Evolutionary conservation across 92 coral and sea anemone genomes (phyloP), one percentile per base, ranked within the genome.

Genomic region (Zoanthus sansibaricus): DNA sequence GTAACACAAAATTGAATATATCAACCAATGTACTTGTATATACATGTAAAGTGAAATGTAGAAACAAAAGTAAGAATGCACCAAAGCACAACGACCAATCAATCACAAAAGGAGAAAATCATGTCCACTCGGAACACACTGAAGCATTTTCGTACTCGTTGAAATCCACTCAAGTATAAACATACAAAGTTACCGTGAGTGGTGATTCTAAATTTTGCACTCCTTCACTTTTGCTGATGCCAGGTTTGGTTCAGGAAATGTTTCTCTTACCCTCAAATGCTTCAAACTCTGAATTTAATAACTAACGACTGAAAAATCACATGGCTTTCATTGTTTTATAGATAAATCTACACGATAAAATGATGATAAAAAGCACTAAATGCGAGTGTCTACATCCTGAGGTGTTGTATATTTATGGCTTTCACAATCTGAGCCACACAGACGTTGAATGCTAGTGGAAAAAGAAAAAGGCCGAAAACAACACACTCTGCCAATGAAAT

Each of bases 401-500:
- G n/a, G 91, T 87, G 30, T 48, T 82, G 62, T 80, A 69, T 64
- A 88, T 88, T 33, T 82, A 82, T 76, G 87, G 91, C 4, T 72
- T 88, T 44, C 83, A 88, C 83, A 88, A 88, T 62, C 77, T 88
- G 14, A 55, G 0, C 15, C 25, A 25, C 25, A 25, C 25, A 25
- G 25, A 25, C 25, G 25, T 25, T 25, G 25, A 25, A 25, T 25
- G 61, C 14, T 14, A 55, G 61, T 55, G 61, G 61, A 55, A 55
- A 54, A 82, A 79, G 44, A 25, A 75, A 66, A 88, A 88, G 74
- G 83, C 18, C n/a, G 18, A 74, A 58, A 44, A 72, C 79, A 70
- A 67, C 74, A 21, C 82, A 88, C 78, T 83, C 91, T 30, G 91
- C 78, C 33, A 72, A 83, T 59, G 89, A 86, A 49, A 75, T 86